phyloP scores from a whole-genome alignment of 2,113 vertebrate genomes.

The Xiphophorus maculatus region DNA sequence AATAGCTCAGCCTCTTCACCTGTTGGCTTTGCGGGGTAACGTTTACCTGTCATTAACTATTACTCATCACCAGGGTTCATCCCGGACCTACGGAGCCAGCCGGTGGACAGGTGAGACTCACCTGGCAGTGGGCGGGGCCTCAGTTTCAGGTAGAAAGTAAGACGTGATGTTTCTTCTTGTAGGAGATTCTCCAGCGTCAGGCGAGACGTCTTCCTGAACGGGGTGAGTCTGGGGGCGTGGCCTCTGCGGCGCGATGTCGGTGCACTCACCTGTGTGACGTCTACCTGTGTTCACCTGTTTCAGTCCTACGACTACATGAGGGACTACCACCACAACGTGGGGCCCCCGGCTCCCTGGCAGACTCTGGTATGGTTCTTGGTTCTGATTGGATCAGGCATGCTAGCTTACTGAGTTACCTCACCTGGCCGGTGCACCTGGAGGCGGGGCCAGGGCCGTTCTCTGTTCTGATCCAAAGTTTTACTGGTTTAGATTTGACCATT shows the following conservation, averaged over 20 bases:
- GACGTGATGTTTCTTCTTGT: constrained; percentile 62
- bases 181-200: constrained; percentile 95
- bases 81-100: constrained; percentile 94
- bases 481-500: background rate
- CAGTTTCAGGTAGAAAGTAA: background rate
- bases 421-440: background rate
- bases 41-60: background rate
- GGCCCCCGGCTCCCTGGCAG: constrained; percentile 96
- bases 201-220: constrained; percentile 96
- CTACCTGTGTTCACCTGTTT: constrained; percentile 10
- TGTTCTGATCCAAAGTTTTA: background rate
- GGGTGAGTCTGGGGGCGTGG: constrained; percentile 83
- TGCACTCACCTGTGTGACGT: constrained; percentile 12
- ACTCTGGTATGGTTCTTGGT: constrained; percentile 85
- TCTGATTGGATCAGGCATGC: background rate
- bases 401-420: background rate
- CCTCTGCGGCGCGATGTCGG: background rate
- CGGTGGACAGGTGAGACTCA: constrained; percentile 91
- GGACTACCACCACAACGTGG: constrained; percentile 95
- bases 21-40: background rate
- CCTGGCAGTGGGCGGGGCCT: background rate
- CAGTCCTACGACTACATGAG: constrained; percentile 99
- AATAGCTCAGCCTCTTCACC: too few species aligned
- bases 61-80: constrained; percentile 88
- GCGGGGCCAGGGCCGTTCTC: background rate